Conservation (phyloP, 1,140 invertebrate species). For the Bradysia coprophila region DNA sequence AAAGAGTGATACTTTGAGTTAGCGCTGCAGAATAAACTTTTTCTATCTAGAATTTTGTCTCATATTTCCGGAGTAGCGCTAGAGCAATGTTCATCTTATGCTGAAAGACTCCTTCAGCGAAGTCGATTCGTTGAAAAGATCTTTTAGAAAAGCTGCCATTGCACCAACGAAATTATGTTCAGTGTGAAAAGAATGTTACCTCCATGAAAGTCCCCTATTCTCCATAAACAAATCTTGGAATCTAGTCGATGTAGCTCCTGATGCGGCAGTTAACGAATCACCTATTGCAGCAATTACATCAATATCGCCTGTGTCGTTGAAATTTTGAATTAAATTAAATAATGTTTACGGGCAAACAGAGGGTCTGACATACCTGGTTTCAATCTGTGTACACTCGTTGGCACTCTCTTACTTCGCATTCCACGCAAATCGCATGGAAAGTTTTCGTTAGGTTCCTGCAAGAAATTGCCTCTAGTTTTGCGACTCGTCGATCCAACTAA, state of each 20-base stretch:
- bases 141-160: no score
- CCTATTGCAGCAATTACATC: constrained; percentile 40
- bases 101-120: no score
- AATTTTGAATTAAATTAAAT: neutral
- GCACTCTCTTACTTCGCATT: constrained; percentile 8
- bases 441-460: constrained; percentile 1
- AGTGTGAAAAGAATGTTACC: no score
- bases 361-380: constrained; percentile 20
- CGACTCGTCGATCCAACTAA: constrained; percentile 2
- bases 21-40: no score
- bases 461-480: constrained; percentile 2
- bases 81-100: no score
- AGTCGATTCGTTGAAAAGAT: no score
- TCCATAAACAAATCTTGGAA: constrained; percentile 18
- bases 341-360: neutral
- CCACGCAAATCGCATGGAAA: constrained; percentile 2
- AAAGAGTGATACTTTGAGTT: no score
- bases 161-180: no score
- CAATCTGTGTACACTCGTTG: constrained; percentile 31
- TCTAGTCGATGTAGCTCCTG: constrained; percentile 25
- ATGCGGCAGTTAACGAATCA: constrained; percentile 39
- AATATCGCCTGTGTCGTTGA: constrained; percentile 28
- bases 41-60: no score
- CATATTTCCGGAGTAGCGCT: no score
- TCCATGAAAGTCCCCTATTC: constrained; percentile 28